Conservation (phyloP, 2,888 invertebrate genomes). For the Ypsolopha sequella region DNA sequence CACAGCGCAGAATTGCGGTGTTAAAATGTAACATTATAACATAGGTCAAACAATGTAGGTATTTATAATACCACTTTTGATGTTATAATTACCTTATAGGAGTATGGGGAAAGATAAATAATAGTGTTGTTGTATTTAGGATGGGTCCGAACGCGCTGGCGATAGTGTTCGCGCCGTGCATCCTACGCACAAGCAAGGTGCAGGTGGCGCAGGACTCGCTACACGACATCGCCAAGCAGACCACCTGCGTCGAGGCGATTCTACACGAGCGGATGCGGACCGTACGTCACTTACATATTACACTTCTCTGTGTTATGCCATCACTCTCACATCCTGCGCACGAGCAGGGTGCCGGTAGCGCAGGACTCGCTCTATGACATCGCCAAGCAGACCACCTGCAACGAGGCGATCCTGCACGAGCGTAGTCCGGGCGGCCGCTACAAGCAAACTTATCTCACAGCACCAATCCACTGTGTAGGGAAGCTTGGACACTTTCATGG, state of each 20-base stretch:
- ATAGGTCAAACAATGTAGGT: too few relatives aligned
- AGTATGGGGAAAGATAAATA: too few relatives aligned
- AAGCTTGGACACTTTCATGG: too few relatives aligned
- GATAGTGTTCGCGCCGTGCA: slow-evolving; percentile 95
- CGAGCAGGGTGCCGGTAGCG: slow-evolving; percentile 88
- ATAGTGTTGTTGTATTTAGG: slow-evolving; percentile 29
- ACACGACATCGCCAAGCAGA: slow-evolving; percentile 90
- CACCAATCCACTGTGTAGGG: too few relatives aligned
- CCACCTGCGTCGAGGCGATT: slow-evolving; percentile 91
- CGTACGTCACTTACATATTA: slow-evolving; percentile 22
- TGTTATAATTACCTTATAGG: too few relatives aligned
- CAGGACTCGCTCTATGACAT: slow-evolving; percentile 94
- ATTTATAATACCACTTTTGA: too few relatives aligned
- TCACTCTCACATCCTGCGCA: too few relatives aligned
- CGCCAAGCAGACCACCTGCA: slow-evolving; percentile 88
- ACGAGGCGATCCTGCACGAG: slow-evolving; percentile 91
- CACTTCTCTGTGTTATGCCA: too few relatives aligned
- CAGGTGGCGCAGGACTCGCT: slow-evolving; percentile 93
- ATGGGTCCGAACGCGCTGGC: slow-evolving; percentile 94
- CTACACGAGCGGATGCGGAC: slow-evolving; percentile 84
- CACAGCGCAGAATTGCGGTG: too few relatives aligned
- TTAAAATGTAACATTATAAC: too few relatives aligned
- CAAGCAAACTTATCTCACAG: too few relatives aligned
- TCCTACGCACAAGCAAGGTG: slow-evolving; percentile 87
- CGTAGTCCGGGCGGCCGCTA: slow-evolving; percentile 73